Conservation (phyloP, 1,140 invertebrate species). For the Dysdera silvatica region DNA sequence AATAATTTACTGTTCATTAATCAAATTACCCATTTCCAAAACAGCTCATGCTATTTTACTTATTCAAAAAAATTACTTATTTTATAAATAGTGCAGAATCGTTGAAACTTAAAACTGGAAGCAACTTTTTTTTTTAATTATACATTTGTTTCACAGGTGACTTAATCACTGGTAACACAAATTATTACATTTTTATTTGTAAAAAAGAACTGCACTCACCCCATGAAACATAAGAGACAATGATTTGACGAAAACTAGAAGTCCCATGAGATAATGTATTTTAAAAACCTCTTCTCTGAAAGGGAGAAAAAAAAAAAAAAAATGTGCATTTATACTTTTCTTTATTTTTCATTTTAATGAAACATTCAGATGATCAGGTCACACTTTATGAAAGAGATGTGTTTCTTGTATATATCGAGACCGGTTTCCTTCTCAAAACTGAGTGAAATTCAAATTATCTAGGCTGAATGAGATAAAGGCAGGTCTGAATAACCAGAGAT, state of each 20-base stretch:
- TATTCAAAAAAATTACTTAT: neutral
- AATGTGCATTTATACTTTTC: neutral
- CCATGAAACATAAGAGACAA: conserved; percentile 89
- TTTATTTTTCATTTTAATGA: neutral
- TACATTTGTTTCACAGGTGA: neutral
- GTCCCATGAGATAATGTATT: conserved; percentile 95
- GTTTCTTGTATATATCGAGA: neutral
- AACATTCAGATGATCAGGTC: neutral
- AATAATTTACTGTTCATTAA: neutral
- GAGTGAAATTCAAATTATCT: too few species aligned
- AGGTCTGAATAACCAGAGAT: too few species aligned
- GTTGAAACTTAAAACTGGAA: neutral
- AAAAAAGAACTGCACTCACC: conserved; percentile 38
- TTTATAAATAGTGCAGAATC: neutral
- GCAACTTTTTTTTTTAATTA: neutral
- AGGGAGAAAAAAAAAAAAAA: conserved; percentile 22
- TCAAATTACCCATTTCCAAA: neutral
- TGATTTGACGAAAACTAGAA: conserved; percentile 85
- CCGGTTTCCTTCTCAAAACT: neutral
- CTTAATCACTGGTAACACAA: neutral
- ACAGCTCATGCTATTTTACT: neutral
- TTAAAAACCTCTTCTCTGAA: conserved; percentile 73
- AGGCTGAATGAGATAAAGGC: too few species aligned
- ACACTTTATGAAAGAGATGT: neutral
- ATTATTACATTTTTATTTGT: neutral